Evolutionary conservation across 1,140 invertebrate genomes (phyloP), one percentile per base, ranked within the genome.

Genomic region (Lethocerus indicus): DNA sequence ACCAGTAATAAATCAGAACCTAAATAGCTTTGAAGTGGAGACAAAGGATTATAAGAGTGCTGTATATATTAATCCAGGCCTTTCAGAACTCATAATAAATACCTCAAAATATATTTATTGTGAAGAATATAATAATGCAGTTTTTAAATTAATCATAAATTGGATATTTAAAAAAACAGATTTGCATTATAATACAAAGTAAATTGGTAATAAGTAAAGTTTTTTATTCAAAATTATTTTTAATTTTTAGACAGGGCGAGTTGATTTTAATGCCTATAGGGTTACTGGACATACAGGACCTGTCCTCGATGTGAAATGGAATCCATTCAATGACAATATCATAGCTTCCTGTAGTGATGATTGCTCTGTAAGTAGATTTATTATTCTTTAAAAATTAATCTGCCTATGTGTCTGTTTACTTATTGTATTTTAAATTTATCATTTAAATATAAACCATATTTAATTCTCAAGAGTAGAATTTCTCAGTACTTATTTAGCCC

Each of bases 271-370:
- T 60, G 75, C 76, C 4, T 80, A 76, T 57, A 73, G 79, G 59
- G 82, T 88, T 37, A 83, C 81, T 16, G 85, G 85, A 27, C 85
- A 89, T 65, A 73, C 76, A 43, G 84, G 84, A 35, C 83, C 82
- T 3, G 83, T 89, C 50, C 66, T 87, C 51, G 85, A 89, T 64
- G 80, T 89, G 52, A 87, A 87, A 65, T 90, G 83, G 83, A 87
- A 87, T 66, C 86, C 86, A 40, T 90, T 90, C 67, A 89, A 91
- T 63, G 91, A 96, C 67, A 89, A 95, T 66, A 77, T 95, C 56
- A 94, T 97, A 58, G 92, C 92, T 21, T 92, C 87, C 16, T 86
- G 82, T 63, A 92, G 88, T 29, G 92, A 96, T 65, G 92, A 96
- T 64, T 85, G 82, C 63, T 87, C 84, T 51, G 81, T 87, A 71